These are phyloP conservation scores for Eospalax fontanierii DNA, from an alignment of 2,797 vertebrate genomes.

Conservation along the genomic window DNA sequence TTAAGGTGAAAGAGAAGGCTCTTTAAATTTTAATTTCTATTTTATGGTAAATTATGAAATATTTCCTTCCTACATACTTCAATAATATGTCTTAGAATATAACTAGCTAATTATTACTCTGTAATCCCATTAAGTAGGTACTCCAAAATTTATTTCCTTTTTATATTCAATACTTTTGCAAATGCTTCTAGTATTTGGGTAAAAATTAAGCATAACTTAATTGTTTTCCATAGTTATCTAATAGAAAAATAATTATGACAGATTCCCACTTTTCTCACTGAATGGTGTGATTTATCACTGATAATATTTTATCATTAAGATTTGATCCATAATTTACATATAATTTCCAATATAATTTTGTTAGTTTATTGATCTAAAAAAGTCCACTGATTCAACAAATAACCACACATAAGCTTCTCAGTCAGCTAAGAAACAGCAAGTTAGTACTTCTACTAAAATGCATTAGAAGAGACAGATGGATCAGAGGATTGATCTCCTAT, in stretches of 20 bases:
- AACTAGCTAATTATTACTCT: too few relatives aligned
- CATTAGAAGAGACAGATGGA: not conserved
- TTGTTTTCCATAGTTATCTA: not conserved
- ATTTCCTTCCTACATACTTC: not conserved
- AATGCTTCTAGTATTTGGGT: not conserved
- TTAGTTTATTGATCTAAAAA: not conserved
- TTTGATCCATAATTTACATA: not conserved
- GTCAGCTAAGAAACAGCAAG: not conserved
- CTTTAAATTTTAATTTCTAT: not conserved
- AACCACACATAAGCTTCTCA: not conserved
- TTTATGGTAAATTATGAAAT: not conserved
- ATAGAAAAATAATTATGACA: not conserved
- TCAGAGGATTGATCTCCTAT: not conserved
- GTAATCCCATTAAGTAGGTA: not conserved
- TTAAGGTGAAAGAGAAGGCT: not conserved
- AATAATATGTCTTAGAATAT: too few relatives aligned
- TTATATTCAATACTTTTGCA: not conserved
- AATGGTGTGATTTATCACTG: not conserved
- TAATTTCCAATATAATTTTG: not conserved
- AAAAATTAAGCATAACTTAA: not conserved
- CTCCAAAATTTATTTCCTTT: not conserved
- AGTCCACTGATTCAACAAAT: conserved; percentile 2
- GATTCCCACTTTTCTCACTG: not conserved
- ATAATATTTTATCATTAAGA: not conserved
- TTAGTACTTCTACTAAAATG: not conserved